Conservation (phyloP, 2,797 vertebrate species). For the Pantherophis alleghaniensis region DNA sequence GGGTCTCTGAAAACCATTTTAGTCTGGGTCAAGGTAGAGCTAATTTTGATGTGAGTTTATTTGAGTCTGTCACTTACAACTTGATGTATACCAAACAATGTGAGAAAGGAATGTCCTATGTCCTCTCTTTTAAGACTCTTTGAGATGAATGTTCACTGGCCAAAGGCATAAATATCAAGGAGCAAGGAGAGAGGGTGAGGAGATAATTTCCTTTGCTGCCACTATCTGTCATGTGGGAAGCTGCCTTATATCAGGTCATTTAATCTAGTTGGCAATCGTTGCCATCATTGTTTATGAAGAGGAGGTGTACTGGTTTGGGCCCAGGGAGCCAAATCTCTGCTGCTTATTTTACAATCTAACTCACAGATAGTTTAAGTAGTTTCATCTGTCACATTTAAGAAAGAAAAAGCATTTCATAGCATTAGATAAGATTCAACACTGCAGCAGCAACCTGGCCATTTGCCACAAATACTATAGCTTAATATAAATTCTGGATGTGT, state of each 20-base stretch:
- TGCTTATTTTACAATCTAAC: neutral
- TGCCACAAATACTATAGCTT: constrained; percentile 41
- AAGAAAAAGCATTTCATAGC: neutral
- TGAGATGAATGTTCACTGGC: neutral
- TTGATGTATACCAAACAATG: neutral
- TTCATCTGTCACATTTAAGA: neutral
- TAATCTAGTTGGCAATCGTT: neutral
- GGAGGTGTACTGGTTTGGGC: neutral
- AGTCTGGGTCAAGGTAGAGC: neutral
- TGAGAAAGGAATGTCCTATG: neutral
- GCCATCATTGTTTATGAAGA: neutral
- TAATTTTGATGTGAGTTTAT: neutral
- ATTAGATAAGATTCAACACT: constrained; percentile 26
- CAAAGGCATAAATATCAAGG: neutral
- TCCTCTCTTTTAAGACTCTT: neutral
- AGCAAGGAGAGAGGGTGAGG: neutral
- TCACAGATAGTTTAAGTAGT: neutral
- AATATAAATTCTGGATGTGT: constrained; percentile 40
- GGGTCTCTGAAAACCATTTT: neutral
- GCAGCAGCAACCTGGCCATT: constrained; percentile 32
- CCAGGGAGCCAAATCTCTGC: neutral
- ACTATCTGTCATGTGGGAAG: neutral
- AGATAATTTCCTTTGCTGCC: neutral
- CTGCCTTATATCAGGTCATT: neutral
- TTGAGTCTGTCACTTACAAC: neutral